Conservation (phyloP, 2,888 invertebrate species). For the Drosophila subquinaria region DNA sequence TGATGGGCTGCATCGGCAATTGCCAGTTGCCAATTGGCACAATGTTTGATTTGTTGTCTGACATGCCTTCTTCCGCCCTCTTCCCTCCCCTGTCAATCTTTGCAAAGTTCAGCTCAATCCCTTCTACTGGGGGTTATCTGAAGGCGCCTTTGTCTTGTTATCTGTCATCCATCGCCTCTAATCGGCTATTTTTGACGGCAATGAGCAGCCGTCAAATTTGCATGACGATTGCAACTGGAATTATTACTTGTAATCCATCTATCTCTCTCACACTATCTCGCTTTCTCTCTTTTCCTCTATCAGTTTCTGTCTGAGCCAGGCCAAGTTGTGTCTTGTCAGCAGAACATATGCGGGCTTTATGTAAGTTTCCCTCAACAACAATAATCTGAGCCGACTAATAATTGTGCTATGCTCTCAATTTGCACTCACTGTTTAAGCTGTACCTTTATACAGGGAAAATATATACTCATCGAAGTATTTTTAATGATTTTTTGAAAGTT, state of each 20-base stretch:
- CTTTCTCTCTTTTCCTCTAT: not conserved
- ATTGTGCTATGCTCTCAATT: conserved; percentile 49
- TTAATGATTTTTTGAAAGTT: too few species aligned
- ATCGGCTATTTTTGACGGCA: conserved; percentile 41
- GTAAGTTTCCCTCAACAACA: conserved; percentile 5
- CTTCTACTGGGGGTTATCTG: conserved; percentile 45
- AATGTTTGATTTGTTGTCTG: conserved; percentile 73
- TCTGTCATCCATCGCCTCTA: conserved; percentile 52
- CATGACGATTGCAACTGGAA: conserved; percentile 22
- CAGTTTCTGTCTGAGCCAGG: conserved; percentile 10
- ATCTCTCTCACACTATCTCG: not conserved
- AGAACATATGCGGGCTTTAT: conserved; percentile 24
- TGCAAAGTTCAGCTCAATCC: conserved; percentile 17
- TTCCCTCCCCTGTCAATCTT: conserved; percentile 2
- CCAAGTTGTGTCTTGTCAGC: conserved; percentile 34
- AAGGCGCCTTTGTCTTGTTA: conserved; percentile 66
- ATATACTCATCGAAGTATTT: too few species aligned
- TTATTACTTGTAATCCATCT: not conserved
- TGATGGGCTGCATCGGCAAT: conserved; percentile 53
- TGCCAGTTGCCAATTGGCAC: conserved; percentile 63
- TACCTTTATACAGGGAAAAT: not conserved
- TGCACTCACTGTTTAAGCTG: conserved; percentile 15
- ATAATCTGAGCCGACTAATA: conserved; percentile 34
- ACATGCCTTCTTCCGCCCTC: conserved; percentile 19
- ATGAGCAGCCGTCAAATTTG: conserved; percentile 29